Percentiles rank a stretch among this genome's conserved stretches.
phyloP scores from a whole-genome alignment of 2,113 vertebrate species.

The Tetraodon nigroviridis region DNA sequence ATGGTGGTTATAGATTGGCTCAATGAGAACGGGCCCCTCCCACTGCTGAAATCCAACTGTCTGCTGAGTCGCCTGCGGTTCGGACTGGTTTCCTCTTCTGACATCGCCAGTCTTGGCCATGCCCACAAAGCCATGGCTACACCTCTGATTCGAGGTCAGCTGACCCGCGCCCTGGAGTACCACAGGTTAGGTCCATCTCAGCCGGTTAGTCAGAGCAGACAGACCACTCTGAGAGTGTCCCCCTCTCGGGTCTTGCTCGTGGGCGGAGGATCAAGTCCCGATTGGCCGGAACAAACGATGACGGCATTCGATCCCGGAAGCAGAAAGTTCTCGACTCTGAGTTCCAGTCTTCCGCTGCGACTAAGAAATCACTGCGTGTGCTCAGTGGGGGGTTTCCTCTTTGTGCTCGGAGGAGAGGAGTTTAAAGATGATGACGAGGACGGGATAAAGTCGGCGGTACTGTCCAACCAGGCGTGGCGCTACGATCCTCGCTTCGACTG shows the following conservation, averaged over 20 bases:
- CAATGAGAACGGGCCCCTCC: slow-evolving; percentile 72
- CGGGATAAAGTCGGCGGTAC: slow-evolving; percentile 25
- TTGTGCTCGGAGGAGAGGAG: slow-evolving; percentile 88
- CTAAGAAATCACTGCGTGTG: slow-evolving; percentile 83
- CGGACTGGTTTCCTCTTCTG: slow-evolving; percentile 70
- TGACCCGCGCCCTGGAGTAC: slow-evolving; percentile 87
- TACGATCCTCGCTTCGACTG: slow-evolving; percentile 86
- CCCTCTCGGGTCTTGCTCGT: slow-evolving; percentile 78
- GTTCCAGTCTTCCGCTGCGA: slow-evolving; percentile 61
- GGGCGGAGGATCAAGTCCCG: slow-evolving; percentile 73
- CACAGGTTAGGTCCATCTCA: slow-evolving; percentile 78
- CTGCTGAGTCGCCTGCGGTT: slow-evolving; percentile 84
- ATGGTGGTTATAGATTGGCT: slow-evolving; percentile 84
- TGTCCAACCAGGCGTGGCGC: slow-evolving; percentile 80
- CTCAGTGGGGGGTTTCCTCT: slow-evolving; percentile 86
- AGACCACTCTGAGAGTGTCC: slow-evolving; percentile 76
- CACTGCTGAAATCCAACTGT: slow-evolving; percentile 70
- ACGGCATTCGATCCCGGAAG: slow-evolving; percentile 79
- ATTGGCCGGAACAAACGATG: slow-evolving; percentile 73
- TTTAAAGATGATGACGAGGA: slow-evolving; percentile 50
- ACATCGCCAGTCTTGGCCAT: slow-evolving; percentile 71
- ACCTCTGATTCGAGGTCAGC: slow-evolving; percentile 78
- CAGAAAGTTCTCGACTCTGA: slow-evolving; percentile 74
- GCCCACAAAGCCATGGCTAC: slow-evolving; percentile 75
- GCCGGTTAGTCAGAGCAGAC: slow-evolving; percentile 81